These are phyloP conservation scores for Oscheius sp. DNA, from an alignment of 2,888 invertebrate species.

Conservation along the genomic window DNA sequence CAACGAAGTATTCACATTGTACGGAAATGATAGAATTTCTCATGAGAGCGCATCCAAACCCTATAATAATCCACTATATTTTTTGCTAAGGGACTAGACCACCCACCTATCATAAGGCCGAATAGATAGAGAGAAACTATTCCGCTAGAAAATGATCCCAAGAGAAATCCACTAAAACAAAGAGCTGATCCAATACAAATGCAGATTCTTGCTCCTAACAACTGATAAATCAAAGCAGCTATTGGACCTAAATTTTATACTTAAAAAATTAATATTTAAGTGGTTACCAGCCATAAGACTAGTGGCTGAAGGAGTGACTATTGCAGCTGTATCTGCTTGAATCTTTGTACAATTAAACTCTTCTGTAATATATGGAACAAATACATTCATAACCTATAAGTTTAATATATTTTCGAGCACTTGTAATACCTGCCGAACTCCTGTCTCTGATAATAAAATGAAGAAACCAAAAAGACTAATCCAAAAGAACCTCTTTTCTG, in stretches of 20 bases:
- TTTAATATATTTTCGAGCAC: not conserved
- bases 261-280: not conserved
- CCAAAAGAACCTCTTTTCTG: too few species aligned
- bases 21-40: slow-evolving; percentile 52
- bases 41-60: slow-evolving; percentile 54
- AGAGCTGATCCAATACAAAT: slow-evolving; percentile 38
- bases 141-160: slow-evolving; percentile 40
- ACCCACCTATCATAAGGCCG: slow-evolving; percentile 44
- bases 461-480: slow-evolving; percentile 47
- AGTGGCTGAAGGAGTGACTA: slow-evolving; percentile 47
- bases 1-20: slow-evolving; percentile 55
- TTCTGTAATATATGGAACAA: slow-evolving; percentile 41
- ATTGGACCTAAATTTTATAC: slow-evolving; percentile 41
- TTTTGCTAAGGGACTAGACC: not conserved
- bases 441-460: slow-evolving; percentile 51
- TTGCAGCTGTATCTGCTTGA: slow-evolving; percentile 46
- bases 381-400: slow-evolving; percentile 53
- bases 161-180: slow-evolving; percentile 39
- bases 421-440: slow-evolving; percentile 53
- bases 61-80: slow-evolving; percentile 22
- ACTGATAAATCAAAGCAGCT: slow-evolving; percentile 47
- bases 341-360: slow-evolving; percentile 46
- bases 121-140: slow-evolving; percentile 43
- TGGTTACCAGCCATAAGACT: slow-evolving; percentile 43
- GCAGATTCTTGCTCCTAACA: slow-evolving; percentile 43